A percentile compares a stretch with the other conserved stretches of the same genome.
Evolutionary conservation across 2,797 vertebrate species (phyloP).

Genomic region (Hoplostethus mediterraneus): DNA sequence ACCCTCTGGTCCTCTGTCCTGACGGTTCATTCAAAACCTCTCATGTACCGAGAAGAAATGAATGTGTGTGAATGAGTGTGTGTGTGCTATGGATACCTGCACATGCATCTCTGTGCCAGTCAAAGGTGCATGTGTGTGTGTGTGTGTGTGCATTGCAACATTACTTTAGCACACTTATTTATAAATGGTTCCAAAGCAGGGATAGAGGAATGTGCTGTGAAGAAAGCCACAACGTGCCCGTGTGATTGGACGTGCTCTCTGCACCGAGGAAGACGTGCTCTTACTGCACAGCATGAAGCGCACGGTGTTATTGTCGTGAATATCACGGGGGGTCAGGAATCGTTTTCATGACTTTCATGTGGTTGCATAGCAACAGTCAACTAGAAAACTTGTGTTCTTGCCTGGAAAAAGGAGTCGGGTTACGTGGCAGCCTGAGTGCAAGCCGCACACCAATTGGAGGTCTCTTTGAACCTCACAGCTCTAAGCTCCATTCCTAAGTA

Average conservation of each 20-base stretch:
- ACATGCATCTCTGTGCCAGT: too few species aligned
- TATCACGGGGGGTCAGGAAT: slow-evolving; percentile 14
- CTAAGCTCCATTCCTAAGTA: slow-evolving; percentile 13
- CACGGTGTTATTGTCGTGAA: neutral
- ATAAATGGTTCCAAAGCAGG: neutral
- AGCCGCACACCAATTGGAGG: neutral
- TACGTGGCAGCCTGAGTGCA: slow-evolving; percentile 3
- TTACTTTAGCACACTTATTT: neutral
- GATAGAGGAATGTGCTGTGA: neutral
- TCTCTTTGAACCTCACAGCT: slow-evolving; percentile 22
- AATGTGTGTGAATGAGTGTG: too few species aligned
- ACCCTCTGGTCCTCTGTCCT: too few species aligned
- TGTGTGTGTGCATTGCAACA: neutral
- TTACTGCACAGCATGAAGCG: slow-evolving; percentile 30
- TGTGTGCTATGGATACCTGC: neutral
- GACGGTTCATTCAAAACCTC: too few species aligned
- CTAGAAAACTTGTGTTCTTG: slow-evolving; percentile 23
- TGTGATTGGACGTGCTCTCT: slow-evolving; percentile 9
- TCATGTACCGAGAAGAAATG: too few species aligned
- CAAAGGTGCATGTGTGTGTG: too few species aligned
- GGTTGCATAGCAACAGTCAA: slow-evolving; percentile 55
- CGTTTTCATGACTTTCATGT: slow-evolving; percentile 24
- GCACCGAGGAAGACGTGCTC: slow-evolving; percentile 2
- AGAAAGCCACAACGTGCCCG: neutral
- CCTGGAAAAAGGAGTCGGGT: neutral